Base-by-base conservation (phyloP, 2,888 invertebrate genomes). In the Cloeon dipterum region DNA sequence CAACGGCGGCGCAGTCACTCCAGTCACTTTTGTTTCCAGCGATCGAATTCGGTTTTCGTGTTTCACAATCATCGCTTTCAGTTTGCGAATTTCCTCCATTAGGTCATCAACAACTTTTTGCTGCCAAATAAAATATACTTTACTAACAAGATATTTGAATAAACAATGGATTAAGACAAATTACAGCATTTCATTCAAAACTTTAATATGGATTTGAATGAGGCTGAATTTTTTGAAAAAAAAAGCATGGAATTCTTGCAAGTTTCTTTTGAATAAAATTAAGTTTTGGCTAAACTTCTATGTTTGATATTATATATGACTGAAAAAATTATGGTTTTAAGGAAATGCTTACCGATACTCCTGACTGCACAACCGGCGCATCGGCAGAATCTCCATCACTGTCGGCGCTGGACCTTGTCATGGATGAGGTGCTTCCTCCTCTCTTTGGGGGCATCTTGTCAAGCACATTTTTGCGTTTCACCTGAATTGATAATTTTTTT, bases 1-100 rank as follows among this genome's bases (percentile, higher is more conserved):
- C 5, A 14, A 5, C 5, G 29, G 7, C 8, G 5, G 16, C n/a
- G 29, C 13, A 5, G 29, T 14, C 7, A 16, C n/a, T 5, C 29
- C 29, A n/a, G 10, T 14, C 11, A 29, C 29, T 29, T 29, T 29
- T 29, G 75, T 74, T 53, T 83, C 82, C 8, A 82, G 58, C 3
- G 77, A 74, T 25, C 78, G 65, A 53, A 83, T 81, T 37, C 82
- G 65, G 47, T 83, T 86, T 61, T 89, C 89, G 52, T 89, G 89
- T 52, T 88, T 88, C 19, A 89, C 81, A 46, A 89, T 83, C 56
- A 89, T 82, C n/a, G 86, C 79, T 52, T 89, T 89, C 45, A 89
- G 59, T 55, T 86, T 86, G 40, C 86, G 71, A 47, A 89, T 85
- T 57, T 88, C 88, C 52, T 88, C 85, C 26, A 75, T 70, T 46